Conservation (phyloP, 2,797 vertebrate species). For the Rhincodon typus region DNA sequence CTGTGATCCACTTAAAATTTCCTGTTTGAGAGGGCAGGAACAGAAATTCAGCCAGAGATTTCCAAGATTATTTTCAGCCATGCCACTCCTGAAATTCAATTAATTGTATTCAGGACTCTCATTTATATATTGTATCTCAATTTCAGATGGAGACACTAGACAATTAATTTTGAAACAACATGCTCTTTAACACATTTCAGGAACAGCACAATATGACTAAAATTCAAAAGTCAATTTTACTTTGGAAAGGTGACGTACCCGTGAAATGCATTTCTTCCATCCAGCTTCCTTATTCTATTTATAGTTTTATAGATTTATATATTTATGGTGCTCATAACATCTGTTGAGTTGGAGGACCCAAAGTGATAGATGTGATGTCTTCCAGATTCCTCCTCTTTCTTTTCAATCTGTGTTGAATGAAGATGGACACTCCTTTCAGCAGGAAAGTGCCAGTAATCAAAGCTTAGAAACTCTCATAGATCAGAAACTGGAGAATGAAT, state of each 20-base stretch:
- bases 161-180: background rate
- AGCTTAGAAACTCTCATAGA: slow-evolving; percentile 77
- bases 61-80: background rate
- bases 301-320: background rate
- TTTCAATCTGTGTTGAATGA: slow-evolving; percentile 49
- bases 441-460: slow-evolving; percentile 71
- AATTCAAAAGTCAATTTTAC: background rate
- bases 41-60: background rate
- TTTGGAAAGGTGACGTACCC: background rate
- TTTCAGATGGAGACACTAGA: background rate
- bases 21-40: background rate
- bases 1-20: background rate
- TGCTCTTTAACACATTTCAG: background rate
- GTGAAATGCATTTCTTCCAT: background rate
- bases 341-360: background rate
- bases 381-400: slow-evolving; percentile 37
- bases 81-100: background rate
- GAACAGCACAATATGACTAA: background rate
- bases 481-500: slow-evolving; percentile 66
- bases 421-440: slow-evolving; percentile 60
- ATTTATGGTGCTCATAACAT: background rate
- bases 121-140: background rate
- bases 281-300: background rate
- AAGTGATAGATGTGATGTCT: background rate
- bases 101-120: background rate